Base-by-base conservation (phyloP, 1,140 invertebrate species). In the Nephila pilipes region DNA sequence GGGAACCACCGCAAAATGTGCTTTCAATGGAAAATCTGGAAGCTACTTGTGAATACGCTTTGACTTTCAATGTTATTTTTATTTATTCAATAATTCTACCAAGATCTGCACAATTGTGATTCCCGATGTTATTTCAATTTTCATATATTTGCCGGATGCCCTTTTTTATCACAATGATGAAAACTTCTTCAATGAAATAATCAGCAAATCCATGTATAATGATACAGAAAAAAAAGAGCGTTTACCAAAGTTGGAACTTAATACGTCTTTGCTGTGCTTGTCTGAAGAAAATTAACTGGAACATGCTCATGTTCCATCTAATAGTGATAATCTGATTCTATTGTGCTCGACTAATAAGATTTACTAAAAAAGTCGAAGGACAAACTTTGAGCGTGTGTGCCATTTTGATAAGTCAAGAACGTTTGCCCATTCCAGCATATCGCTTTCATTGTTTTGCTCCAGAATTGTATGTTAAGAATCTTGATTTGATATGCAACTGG, bases 371-470 rank as follows among this genome's bases (percentile, higher is more conserved):
- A 65, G 8, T 65, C 25, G 63, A 25, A 14, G 63, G 12, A 29
- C 10, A 65, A 65, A 5, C 1, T 75, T 75, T 75, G 69, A 75
- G 69, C 69, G 25, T 32, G 29, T 75, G 69, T 75, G 69, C 69
- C 69, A 75, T 75, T 75, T 29, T 75, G 69, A 75, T 32, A 18
- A 32, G 12, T 75, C 69, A 75, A 75, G 69, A 32, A 75, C 16
- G 4, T 75, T 75, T 18, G 4, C 29, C 32, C 25, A 32, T 32
- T 75, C 29, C 69, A 65, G 29, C 25, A 18, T 75, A 29, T 32
- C 29, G 69, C 69, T 32, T 75, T 75, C 25, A 36, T 32, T 16
- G 18, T 22, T 65, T 75, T 32, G 69, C 29, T 75, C 69, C 18
- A 32, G 29, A 18, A 2, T 75, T 36, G 29, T 20, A 75, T 5